These are phyloP conservation scores for Leucophenga maculata DNA, from an alignment of 2,888 invertebrate genomes.

Conservation along the genomic window DNA sequence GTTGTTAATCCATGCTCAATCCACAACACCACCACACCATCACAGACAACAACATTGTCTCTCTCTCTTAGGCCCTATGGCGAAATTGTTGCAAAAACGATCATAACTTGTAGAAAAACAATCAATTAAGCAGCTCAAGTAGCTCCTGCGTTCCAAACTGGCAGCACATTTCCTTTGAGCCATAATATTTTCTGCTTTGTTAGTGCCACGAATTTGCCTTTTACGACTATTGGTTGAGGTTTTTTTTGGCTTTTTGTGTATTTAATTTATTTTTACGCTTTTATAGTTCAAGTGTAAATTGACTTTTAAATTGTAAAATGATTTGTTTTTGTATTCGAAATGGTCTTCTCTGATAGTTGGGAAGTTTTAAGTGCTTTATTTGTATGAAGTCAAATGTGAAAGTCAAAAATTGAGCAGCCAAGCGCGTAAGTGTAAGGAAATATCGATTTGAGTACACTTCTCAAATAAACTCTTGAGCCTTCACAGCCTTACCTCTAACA, in stretches of 20 bases:
- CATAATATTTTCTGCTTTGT: conserved; percentile 35
- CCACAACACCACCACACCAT: neutral
- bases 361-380: conserved; percentile 7
- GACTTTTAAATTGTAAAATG: conserved; percentile 70
- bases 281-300: conserved; percentile 71
- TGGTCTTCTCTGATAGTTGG: no score
- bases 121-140: conserved; percentile 64
- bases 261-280: conserved; percentile 69
- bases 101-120: conserved; percentile 62
- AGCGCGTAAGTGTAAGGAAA: no score
- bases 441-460: no score
- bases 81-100: conserved; percentile 24
- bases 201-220: conserved; percentile 39
- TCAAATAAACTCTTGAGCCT: no score
- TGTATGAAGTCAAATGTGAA: neutral
- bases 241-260: conserved; percentile 61
- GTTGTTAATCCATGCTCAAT: conserved; percentile 16
- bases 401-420: no score
- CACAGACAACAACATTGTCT: neutral
- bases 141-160: conserved; percentile 50
- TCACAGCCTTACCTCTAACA: no score
- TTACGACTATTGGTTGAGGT: conserved; percentile 45
- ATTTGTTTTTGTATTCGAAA: no score
- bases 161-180: conserved; percentile 27
- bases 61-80: conserved; percentile 10